Evolutionary conservation across 2,888 invertebrate species (phyloP).

Genomic region (Empis livida): DNA sequence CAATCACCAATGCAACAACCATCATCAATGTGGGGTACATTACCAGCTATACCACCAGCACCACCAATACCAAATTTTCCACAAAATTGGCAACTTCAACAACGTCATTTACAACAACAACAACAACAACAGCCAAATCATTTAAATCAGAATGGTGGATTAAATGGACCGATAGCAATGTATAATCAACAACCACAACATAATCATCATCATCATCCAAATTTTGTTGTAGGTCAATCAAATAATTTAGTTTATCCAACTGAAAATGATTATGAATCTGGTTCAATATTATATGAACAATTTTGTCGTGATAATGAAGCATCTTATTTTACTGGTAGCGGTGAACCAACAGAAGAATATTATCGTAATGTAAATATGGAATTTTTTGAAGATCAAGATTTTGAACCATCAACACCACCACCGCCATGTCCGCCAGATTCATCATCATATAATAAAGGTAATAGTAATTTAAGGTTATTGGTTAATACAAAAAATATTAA

Average conservation of each 20-base stretch:
- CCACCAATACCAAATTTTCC: slow-evolving; percentile 22
- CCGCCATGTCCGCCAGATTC: slow-evolving; percentile 18
- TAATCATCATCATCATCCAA: slow-evolving; percentile 4
- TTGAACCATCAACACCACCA: slow-evolving; percentile 20
- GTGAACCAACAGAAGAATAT: slow-evolving; percentile 23
- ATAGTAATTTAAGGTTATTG: slow-evolving; percentile 2
- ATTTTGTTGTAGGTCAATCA: slow-evolving; percentile 8
- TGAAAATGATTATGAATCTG: slow-evolving; percentile 23
- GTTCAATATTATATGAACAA: slow-evolving; percentile 21
- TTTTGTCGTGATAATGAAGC: slow-evolving; percentile 19
- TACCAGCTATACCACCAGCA: slow-evolving; percentile 14
- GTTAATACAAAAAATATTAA: neutral
- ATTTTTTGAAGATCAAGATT: slow-evolving; percentile 20
- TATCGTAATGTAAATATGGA: slow-evolving; percentile 22
- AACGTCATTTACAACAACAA: slow-evolving; percentile 6
- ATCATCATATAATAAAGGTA: slow-evolving; percentile 5
- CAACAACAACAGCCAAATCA: neutral
- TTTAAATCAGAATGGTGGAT: neutral
- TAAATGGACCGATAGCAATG: neutral
- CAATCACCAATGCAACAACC: slow-evolving; percentile 12
- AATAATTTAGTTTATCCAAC: slow-evolving; percentile 11
- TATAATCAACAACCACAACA: slow-evolving; percentile 7
- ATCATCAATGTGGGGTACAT: slow-evolving; percentile 17
- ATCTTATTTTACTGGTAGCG: slow-evolving; percentile 20
- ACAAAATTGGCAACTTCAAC: slow-evolving; percentile 17